phyloP scores from a whole-genome alignment of 64 coral and sea anemone genomes.

The Stylophora pistillata region DNA sequence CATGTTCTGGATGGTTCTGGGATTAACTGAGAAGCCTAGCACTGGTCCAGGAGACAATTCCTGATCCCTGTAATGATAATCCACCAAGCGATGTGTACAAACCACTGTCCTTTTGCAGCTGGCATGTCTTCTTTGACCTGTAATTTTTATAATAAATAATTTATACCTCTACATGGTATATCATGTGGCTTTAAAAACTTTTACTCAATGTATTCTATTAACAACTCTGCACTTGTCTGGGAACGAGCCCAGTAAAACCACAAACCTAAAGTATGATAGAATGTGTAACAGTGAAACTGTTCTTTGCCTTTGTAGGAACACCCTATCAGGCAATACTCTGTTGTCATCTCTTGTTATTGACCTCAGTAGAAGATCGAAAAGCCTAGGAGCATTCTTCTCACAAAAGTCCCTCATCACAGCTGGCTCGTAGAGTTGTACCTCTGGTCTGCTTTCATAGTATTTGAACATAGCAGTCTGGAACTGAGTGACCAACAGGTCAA shows the following conservation, averaged over 20 bases:
- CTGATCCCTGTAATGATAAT: conserved; percentile 50
- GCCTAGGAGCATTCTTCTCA: conserved; percentile 29
- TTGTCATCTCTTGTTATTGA: conserved; percentile 29
- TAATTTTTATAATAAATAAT: neutral
- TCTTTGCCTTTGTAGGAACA: conserved; percentile 47
- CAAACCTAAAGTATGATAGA: conserved; percentile 10
- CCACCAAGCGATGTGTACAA: conserved; percentile 23
- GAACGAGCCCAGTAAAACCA: neutral
- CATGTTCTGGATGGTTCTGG: conserved; percentile 39
- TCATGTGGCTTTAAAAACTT: neutral
- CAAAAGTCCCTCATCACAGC: conserved; percentile 15
- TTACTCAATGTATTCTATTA: conserved; percentile 23
- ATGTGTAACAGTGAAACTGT: conserved; percentile 50
- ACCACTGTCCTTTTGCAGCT: conserved; percentile 73
- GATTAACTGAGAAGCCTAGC: conserved; percentile 58
- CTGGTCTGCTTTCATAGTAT: too few relatives aligned
- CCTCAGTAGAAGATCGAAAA: conserved; percentile 38
- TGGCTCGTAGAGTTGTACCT: conserved; percentile 33
- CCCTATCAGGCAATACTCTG: conserved; percentile 35
- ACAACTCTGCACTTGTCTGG: too few relatives aligned
- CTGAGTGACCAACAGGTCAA: conserved; percentile 8
- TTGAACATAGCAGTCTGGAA: too few relatives aligned
- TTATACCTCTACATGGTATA: neutral
- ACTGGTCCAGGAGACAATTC: conserved; percentile 30
- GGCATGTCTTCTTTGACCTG: conserved; percentile 54